These are phyloP conservation scores for Salpingus planirostris DNA, from an alignment of 2,888 invertebrate genomes.

Conservation along the genomic window DNA sequence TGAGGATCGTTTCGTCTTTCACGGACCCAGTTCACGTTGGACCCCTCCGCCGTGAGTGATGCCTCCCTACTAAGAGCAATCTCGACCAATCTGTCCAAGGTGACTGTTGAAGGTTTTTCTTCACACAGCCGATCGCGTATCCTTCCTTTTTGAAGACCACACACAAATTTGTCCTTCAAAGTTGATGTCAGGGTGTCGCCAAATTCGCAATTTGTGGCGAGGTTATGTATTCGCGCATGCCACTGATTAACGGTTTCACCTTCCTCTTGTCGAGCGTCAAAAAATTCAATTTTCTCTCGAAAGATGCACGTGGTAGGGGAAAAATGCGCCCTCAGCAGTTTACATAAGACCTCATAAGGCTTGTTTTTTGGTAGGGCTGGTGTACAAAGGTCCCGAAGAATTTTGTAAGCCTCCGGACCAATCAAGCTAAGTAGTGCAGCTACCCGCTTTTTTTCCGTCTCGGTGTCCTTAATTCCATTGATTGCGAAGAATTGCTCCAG, in stretches of 20 bases:
- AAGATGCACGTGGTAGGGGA: constrained; percentile 12
- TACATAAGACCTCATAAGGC: constrained; percentile 14
- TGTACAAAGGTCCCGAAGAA: constrained; percentile 18
- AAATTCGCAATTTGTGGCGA: constrained; percentile 20
- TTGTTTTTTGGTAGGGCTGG: constrained; percentile 19
- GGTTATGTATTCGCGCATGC: constrained; percentile 17
- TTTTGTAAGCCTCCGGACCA: constrained; percentile 16
- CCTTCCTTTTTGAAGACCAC: constrained; percentile 8
- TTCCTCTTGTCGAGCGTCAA: constrained; percentile 15
- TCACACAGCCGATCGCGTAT: constrained; percentile 17
- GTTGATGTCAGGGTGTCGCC: constrained; percentile 8
- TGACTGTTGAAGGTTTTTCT: constrained; percentile 7
- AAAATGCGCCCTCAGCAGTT: constrained; percentile 14
- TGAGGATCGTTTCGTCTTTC: too few species aligned
- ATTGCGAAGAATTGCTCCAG: constrained; percentile 9
- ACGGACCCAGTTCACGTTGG: background rate
- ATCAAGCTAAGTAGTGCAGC: constrained; percentile 18
- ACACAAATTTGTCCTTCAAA: constrained; percentile 17
- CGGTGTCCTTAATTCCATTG: constrained; percentile 5
- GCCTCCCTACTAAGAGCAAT: constrained; percentile 1
- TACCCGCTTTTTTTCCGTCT: constrained; percentile 5
- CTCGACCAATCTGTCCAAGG: too few species aligned
- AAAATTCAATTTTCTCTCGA: constrained; percentile 17
- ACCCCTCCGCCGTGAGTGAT: background rate
- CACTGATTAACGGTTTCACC: constrained; percentile 15